A percentile compares a stretch with the other conserved stretches of the same genome.
Evolutionary conservation across 2,113 vertebrate genomes (phyloP).

Genomic region (Himantopus leucocephalus): DNA sequence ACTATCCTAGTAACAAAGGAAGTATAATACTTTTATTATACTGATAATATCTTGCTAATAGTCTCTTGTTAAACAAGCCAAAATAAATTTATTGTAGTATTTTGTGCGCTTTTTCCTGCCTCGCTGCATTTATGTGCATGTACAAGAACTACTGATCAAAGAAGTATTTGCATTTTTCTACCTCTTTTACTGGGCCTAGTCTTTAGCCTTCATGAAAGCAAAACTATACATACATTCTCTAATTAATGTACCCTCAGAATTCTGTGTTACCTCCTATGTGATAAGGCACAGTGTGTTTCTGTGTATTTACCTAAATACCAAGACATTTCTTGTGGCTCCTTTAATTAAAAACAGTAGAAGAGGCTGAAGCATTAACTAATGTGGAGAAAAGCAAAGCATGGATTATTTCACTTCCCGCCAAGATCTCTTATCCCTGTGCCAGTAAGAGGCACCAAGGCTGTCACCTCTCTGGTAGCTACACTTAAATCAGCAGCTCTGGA

Average conservation of each 20-base stretch:
- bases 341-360: not conserved
- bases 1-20: not conserved
- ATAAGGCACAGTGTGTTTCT: not conserved
- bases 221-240: not conserved
- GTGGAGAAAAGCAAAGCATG: not conserved
- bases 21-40: not conserved
- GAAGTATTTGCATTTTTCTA: not conserved
- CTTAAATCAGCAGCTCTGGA: not conserved
- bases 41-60: not conserved
- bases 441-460: not conserved
- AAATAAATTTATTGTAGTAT: not conserved
- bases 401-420: not conserved
- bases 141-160: not conserved
- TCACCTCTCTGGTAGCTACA: not conserved
- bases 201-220: not conserved
- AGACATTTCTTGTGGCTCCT: not conserved
- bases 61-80: not conserved
- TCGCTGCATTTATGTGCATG: not conserved
- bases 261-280: not conserved
- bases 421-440: not conserved
- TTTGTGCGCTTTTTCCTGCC: not conserved
- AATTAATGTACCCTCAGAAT: not conserved
- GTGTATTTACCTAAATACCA: not conserved
- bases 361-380: not conserved
- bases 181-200: not conserved